Evolutionary conservation across 2,113 vertebrate species (phyloP).

Genomic region (Myrmophylax atrothorax): DNA sequence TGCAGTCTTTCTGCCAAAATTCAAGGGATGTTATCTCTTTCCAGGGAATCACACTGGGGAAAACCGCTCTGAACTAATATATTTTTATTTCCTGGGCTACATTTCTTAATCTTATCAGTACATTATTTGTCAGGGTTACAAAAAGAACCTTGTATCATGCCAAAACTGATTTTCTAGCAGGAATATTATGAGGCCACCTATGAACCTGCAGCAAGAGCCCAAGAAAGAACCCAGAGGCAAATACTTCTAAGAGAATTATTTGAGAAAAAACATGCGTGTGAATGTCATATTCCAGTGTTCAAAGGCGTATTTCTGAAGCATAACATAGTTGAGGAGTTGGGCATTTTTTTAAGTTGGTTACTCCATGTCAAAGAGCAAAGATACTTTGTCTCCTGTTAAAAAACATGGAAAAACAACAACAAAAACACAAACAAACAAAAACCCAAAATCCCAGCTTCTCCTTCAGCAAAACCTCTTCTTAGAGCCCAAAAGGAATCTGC

Average conservation of each 20-base stretch:
- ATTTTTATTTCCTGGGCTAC: background rate
- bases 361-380: background rate
- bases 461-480: constrained; percentile 9
- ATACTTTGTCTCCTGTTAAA: background rate
- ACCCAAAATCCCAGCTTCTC: background rate
- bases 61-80: constrained; percentile 27
- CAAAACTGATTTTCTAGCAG: constrained; percentile 13
- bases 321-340: background rate
- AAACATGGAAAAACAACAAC: background rate
- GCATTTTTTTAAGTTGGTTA: constrained; percentile 1
- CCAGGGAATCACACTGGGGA: background rate
- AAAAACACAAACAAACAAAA: background rate
- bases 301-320: background rate
- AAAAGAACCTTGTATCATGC: background rate
- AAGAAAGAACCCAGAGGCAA: background rate
- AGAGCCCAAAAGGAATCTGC: constrained; percentile 44
- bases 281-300: background rate
- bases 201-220: constrained; percentile 2
- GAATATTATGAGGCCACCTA: background rate
- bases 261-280: background rate
- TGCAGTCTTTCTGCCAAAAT: background rate
- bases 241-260: background rate
- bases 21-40: background rate
- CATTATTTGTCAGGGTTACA: background rate
- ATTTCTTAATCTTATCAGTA: constrained; percentile 22